Conservation (phyloP, 37 sponge, comb jelly and placozoan species). For the Halichondria panicea region DNA sequence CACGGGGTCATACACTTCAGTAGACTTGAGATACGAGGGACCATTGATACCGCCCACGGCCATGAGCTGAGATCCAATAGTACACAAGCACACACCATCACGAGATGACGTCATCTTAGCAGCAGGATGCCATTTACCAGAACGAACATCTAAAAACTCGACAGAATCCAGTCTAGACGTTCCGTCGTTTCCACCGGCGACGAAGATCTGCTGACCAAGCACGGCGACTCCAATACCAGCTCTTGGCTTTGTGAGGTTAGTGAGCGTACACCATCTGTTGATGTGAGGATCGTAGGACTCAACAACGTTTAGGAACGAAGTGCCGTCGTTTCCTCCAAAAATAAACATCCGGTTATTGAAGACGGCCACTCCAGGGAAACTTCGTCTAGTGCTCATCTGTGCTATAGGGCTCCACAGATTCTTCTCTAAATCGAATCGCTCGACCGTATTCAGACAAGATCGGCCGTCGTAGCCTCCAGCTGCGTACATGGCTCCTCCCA, state of each 20-base stretch:
- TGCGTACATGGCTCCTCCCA: constrained; percentile 93
- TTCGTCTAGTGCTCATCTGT: constrained; percentile 87
- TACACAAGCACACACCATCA: constrained; percentile 86
- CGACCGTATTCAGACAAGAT: constrained; percentile 91
- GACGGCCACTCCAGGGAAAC: constrained; percentile 92
- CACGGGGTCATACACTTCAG: constrained; percentile 82
- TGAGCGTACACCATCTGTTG: constrained; percentile 84
- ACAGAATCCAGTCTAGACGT: constrained; percentile 91
- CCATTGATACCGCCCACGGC: constrained; percentile 96
- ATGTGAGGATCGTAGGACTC: constrained; percentile 95
- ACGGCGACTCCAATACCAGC: constrained; percentile 91
- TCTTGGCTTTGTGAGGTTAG: constrained; percentile 78
- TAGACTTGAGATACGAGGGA: constrained; percentile 85
- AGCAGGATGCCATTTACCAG: constrained; percentile 75
- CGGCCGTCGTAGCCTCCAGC: constrained; percentile 90
- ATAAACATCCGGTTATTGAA: constrained; percentile 65
- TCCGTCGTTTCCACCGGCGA: constrained; percentile 95
- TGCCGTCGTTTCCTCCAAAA: constrained; percentile 96
- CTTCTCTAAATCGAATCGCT: constrained; percentile 88
- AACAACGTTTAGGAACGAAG: constrained; percentile 87
- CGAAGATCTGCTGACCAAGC: constrained; percentile 82
- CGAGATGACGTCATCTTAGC: constrained; percentile 80
- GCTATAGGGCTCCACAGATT: constrained; percentile 91
- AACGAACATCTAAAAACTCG: constrained; percentile 82
- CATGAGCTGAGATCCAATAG: constrained; percentile 69